Evolutionary conservation across 1,140 invertebrate genomes (phyloP).

Genomic region (Lepidostoma basale): DNA sequence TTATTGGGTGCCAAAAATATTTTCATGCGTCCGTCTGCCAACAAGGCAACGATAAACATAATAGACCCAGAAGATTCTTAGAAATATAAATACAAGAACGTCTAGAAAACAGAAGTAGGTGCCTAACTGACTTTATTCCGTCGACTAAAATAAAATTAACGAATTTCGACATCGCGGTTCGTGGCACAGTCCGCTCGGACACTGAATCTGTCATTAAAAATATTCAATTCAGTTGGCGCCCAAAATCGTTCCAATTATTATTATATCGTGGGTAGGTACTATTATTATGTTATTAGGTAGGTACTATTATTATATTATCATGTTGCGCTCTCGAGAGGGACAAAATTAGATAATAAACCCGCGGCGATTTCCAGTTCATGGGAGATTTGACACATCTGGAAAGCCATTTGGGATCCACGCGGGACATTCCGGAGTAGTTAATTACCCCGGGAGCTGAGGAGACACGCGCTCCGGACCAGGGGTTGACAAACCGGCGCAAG

Average conservation of each 20-base stretch:
- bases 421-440: conserved; percentile 13
- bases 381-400: conserved; percentile 19
- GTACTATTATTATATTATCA: too few relatives aligned
- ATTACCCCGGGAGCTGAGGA: background rate
- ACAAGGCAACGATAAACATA: conserved; percentile 18
- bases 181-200: too few relatives aligned
- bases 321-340: too few relatives aligned
- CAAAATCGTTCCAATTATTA: too few relatives aligned
- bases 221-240: too few relatives aligned
- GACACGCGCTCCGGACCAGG: background rate
- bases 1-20: conserved; percentile 36
- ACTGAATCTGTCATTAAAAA: too few relatives aligned
- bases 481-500: conserved; percentile 20
- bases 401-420: conserved; percentile 4
- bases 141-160: background rate
- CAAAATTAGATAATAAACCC: too few relatives aligned
- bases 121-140: background rate
- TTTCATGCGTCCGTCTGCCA: conserved; percentile 25
- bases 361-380: background rate
- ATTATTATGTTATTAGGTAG: too few relatives aligned
- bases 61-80: conserved; percentile 15
- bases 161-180: background rate
- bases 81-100: background rate
- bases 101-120: background rate
- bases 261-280: too few relatives aligned